Conservation (phyloP, 2,888 invertebrate genomes). For the Troides oblongomaculatus region DNA sequence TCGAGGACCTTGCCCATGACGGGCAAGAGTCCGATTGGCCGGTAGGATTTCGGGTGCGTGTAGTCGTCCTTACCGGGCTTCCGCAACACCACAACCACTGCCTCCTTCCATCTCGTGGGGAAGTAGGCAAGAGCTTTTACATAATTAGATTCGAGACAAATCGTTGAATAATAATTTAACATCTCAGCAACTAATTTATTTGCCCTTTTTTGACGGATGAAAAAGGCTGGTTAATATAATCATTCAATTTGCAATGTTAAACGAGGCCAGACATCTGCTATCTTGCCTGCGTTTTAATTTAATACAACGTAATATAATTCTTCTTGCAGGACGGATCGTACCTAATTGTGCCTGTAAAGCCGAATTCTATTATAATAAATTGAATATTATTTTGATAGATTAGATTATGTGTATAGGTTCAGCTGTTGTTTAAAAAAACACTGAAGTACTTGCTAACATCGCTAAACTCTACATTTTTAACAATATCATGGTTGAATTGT, state of each 20-base stretch:
- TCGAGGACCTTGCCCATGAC: too few species aligned
- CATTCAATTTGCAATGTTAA: conserved; percentile 77
- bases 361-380: conserved; percentile 43
- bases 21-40: too few species aligned
- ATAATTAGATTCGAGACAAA: conserved; percentile 30
- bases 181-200: conserved; percentile 41
- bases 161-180: conserved; percentile 46
- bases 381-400: conserved; percentile 34
- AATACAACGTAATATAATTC: conserved; percentile 39
- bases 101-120: too few species aligned
- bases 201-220: conserved; percentile 33
- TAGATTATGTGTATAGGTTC: neutral
- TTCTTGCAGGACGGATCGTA: conserved; percentile 25
- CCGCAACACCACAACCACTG: too few species aligned
- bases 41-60: too few species aligned
- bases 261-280: conserved; percentile 55
- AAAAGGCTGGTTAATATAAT: conserved; percentile 74
- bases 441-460: too few species aligned
- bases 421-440: neutral
- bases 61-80: too few species aligned
- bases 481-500: too few species aligned
- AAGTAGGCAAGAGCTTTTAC: neutral
- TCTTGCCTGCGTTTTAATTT: conserved; percentile 45
- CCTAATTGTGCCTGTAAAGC: conserved; percentile 33
- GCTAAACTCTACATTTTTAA: too few species aligned